Conservation (phyloP, 1,140 invertebrate genomes). For the Lordiphosa clarofinis region DNA sequence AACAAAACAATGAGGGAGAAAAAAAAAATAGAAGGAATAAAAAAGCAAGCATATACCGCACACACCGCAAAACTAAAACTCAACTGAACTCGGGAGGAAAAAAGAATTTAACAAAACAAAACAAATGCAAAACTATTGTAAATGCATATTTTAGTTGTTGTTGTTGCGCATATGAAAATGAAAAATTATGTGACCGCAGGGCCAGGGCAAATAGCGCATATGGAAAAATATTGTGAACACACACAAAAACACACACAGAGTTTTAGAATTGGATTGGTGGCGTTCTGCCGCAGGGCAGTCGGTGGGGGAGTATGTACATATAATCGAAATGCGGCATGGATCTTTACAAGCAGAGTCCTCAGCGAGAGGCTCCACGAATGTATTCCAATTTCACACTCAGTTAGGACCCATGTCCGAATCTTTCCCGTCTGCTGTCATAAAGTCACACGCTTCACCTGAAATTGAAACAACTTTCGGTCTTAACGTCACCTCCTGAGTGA, state of each 20-base stretch:
- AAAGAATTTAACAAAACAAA: constrained; percentile 33
- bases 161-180: constrained; percentile 63
- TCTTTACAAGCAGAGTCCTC: too few relatives aligned
- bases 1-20: constrained; percentile 50
- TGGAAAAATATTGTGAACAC: constrained; percentile 31
- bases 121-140: constrained; percentile 60
- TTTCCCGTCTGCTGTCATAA: constrained; percentile 33
- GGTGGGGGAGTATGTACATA: too few relatives aligned
- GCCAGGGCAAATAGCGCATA: constrained; percentile 57
- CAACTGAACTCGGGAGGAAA: constrained; percentile 9
- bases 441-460: constrained; percentile 55
- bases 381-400: too few relatives aligned
- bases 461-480: neutral
- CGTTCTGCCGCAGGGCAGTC: neutral
- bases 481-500: constrained; percentile 11
- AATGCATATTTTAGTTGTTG: constrained; percentile 50
- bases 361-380: too few relatives aligned
- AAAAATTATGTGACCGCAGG: constrained; percentile 72
- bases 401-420: neutral
- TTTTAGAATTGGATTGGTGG: constrained; percentile 11
- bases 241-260: constrained; percentile 8
- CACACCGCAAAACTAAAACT: constrained; percentile 2
- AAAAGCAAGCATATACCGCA: constrained; percentile 4
- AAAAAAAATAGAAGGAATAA: neutral
- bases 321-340: too few relatives aligned